Evolutionary conservation across 1,140 invertebrate genomes (phyloP), one percentile per base, ranked within the genome.

Genomic region (Periplaneta americana): DNA sequence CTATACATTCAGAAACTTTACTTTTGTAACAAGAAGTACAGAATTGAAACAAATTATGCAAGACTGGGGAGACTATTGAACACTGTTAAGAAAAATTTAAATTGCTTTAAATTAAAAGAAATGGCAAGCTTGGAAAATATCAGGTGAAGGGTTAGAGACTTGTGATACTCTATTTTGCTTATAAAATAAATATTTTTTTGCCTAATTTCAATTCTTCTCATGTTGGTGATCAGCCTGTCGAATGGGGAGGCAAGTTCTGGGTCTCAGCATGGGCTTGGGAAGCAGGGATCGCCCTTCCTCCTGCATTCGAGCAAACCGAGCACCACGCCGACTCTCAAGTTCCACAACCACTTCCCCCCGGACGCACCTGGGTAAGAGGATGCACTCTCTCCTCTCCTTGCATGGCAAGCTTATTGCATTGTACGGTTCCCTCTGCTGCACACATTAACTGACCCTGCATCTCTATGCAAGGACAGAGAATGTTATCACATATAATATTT

Each of bases 291-390:
- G 74, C 95, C 95, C 34, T 96, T 95, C 88, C 88, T 94, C 82
- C 87, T 94, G 82, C 94, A 95, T 86, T 92, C 93, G 32, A 82
- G 82, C 79, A 85, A 83, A 82, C 80, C 84, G 15, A 78, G 84
- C 15, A 93, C 93, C 84, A 92, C 95, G 82, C 95, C 94, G 80
- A 95, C 95, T 82, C 91, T 96, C 84, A 96, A 96, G 88, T 97
- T 97, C 88, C 96, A 97, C 91, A 96, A 97, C 88, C 95, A 96
- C 86, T 97, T 97, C 89, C 96, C 96, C 84, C 96, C 95, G 80
- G 96, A 97, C 87, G 92, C 93, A 86, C 91, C 94, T 86, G 93
- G 91, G 92, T 93, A 89, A 91, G 91, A 90, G 48, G 48, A 66
- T 34, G 18, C 78, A 79, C 28, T 31, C 31, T 37, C 10, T 35